Conservation (phyloP, 2,888 invertebrate species). For the Ptycholaimellus sp. region DNA sequence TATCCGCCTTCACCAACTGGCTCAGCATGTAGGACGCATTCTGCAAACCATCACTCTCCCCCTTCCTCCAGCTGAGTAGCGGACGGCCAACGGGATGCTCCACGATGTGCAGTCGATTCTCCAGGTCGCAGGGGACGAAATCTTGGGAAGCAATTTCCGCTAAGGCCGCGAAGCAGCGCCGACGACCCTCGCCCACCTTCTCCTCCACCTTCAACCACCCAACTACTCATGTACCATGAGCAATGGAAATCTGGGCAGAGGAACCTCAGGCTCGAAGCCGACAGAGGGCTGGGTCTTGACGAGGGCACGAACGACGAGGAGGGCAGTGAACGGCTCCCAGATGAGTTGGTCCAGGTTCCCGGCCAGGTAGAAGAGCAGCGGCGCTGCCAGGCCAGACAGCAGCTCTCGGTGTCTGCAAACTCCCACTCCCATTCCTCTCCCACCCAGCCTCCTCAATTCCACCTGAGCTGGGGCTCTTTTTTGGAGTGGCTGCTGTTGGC, state of each 20-base stretch:
- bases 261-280: no score
- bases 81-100: no score
- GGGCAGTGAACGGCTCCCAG: conserved; percentile 7
- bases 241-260: no score
- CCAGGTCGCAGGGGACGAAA: conserved; percentile 6
- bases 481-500: conserved; percentile 8
- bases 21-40: conserved; percentile 2
- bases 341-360: conserved; percentile 18
- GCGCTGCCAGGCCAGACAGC: conserved; percentile 12
- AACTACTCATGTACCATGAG: no score
- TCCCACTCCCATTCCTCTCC: no score
- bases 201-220: no score
- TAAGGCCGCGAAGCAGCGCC: neutral
- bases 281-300: no score
- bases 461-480: conserved; percentile 6
- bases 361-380: conserved; percentile 15
- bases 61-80: no score
- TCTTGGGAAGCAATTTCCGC: conserved; percentile 1
- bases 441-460: no score
- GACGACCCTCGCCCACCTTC: neutral
- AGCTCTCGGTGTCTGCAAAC: conserved; percentile 17
- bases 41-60: no score
- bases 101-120: conserved; percentile 7
- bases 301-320: conserved; percentile 11
- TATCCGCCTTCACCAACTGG: conserved; percentile 1